Percentiles rank a stretch among this genome's conserved stretches.
Evolutionary conservation across 2,888 invertebrate species (phyloP).

Genomic region (Helicoverpa assulta): DNA sequence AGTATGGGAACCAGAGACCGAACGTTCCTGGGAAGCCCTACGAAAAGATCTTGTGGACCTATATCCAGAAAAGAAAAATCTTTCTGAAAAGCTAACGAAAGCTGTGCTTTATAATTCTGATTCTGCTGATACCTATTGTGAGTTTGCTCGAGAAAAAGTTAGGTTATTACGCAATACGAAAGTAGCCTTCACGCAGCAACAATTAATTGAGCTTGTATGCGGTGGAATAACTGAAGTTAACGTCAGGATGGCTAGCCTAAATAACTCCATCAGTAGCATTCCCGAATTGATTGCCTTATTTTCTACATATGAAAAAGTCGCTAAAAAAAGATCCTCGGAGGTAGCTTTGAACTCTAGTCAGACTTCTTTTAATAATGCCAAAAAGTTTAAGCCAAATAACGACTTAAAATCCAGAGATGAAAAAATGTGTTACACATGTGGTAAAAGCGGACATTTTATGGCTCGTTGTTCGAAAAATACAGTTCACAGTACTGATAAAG

Average conservation of each 20-base stretch:
- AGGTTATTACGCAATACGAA: constrained; percentile 43
- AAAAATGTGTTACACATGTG: constrained; percentile 1
- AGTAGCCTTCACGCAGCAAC: constrained; percentile 36
- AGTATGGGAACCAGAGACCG: constrained; percentile 44
- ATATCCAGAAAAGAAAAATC: constrained; percentile 43
- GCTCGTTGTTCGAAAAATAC: not conserved
- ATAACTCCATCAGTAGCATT: not conserved
- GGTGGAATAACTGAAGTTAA: constrained; percentile 23
- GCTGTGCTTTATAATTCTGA: constrained; percentile 9
- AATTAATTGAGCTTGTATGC: constrained; percentile 46
- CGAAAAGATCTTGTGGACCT: constrained; percentile 3
- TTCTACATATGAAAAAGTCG: too few species aligned
- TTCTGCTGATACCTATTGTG: constrained; percentile 8
- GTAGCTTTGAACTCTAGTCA: not conserved
- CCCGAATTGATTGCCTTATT: constrained; percentile 2
- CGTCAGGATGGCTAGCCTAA: constrained; percentile 12
- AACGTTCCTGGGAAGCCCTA: constrained; percentile 47
- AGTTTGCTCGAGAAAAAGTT: constrained; percentile 45
- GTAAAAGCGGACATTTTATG: not conserved
- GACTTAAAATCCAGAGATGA: not conserved
- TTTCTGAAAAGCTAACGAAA: constrained; percentile 6
- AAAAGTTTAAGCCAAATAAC: not conserved
- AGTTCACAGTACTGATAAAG: not conserved
- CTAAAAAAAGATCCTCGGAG: constrained; percentile 9
- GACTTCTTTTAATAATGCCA: not conserved